Conservation (phyloP, 2,888 invertebrate genomes). For the Cataglyphis altisquamis region DNA sequence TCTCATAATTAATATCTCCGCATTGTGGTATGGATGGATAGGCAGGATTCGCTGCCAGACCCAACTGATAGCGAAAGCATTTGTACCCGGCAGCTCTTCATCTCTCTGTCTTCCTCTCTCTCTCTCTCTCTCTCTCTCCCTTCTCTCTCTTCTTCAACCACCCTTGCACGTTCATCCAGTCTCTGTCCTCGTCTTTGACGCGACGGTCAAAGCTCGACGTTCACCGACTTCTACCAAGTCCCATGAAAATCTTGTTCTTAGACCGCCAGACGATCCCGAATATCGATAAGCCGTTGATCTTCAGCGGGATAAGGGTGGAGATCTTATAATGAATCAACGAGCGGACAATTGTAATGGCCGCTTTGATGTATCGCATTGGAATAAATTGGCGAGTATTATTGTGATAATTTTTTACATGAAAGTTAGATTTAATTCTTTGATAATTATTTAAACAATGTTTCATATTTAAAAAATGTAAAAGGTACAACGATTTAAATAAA, state of each 20-base stretch:
- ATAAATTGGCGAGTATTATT: conserved; percentile 34
- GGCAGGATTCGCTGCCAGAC: conserved; percentile 84
- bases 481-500: background rate
- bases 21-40: conserved; percentile 86
- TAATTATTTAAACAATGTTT: background rate
- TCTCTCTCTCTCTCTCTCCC: conserved; percentile 27
- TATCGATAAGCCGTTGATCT: conserved; percentile 60
- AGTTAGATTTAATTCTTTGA: background rate
- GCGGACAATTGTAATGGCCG: conserved; percentile 42
- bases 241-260: conserved; percentile 61
- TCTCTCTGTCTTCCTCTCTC: conserved; percentile 28
- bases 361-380: conserved; percentile 38
- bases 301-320: conserved; percentile 41
- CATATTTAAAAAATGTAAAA: background rate
- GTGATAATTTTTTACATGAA: background rate
- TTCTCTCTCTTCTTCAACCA: background rate
- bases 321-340: conserved; percentile 54
- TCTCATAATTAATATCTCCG: conserved; percentile 86
- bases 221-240: conserved; percentile 43
- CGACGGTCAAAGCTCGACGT: conserved; percentile 53
- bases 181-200: conserved; percentile 60
- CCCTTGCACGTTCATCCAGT: conserved; percentile 3
- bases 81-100: conserved; percentile 76
- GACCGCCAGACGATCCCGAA: conserved; percentile 61
- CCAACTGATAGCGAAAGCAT: conserved; percentile 85